Evolutionary conservation across 2,888 invertebrate species (phyloP).

Genomic region (Torymus auratus): DNA sequence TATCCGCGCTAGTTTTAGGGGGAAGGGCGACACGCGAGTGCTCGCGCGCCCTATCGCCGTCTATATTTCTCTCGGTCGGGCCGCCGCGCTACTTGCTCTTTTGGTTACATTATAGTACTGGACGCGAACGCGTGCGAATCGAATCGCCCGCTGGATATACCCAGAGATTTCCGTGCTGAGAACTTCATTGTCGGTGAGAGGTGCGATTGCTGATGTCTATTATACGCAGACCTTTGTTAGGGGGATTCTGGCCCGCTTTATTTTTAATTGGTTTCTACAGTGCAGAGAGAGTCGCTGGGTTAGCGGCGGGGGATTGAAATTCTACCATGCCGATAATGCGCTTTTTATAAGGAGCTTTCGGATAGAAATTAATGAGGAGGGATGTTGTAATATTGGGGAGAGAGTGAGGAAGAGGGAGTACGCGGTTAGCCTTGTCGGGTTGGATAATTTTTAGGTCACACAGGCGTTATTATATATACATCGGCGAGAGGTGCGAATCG

Average conservation of each 20-base stretch:
- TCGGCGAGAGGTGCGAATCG: too few species aligned
- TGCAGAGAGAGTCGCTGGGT: too few species aligned
- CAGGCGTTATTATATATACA: too few species aligned
- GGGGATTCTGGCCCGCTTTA: not conserved
- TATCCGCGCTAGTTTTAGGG: constrained; percentile 67
- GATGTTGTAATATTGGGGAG: constrained; percentile 30
- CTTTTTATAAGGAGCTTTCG: constrained; percentile 52
- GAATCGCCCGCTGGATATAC: not conserved
- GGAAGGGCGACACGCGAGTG: constrained; percentile 53
- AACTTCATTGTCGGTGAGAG: constrained; percentile 6
- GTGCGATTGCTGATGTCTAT: too few species aligned
- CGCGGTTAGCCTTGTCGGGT: constrained; percentile 18
- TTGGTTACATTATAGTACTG: constrained; percentile 28
- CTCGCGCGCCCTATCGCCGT: constrained; percentile 50
- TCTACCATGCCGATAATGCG: constrained; percentile 41
- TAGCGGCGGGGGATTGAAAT: constrained; percentile 8
- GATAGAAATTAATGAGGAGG: constrained; percentile 27
- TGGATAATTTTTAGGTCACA: constrained; percentile 28
- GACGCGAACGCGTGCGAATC: not conserved
- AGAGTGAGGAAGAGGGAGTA: too few species aligned
- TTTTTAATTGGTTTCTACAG: constrained; percentile 20
- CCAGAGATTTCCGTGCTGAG: constrained; percentile 1
- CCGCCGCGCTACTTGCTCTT: not conserved
- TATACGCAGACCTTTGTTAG: too few species aligned
- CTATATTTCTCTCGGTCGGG: constrained; percentile 21